Conservation (phyloP, 2,797 vertebrate species). For the Allobates femoralis region DNA sequence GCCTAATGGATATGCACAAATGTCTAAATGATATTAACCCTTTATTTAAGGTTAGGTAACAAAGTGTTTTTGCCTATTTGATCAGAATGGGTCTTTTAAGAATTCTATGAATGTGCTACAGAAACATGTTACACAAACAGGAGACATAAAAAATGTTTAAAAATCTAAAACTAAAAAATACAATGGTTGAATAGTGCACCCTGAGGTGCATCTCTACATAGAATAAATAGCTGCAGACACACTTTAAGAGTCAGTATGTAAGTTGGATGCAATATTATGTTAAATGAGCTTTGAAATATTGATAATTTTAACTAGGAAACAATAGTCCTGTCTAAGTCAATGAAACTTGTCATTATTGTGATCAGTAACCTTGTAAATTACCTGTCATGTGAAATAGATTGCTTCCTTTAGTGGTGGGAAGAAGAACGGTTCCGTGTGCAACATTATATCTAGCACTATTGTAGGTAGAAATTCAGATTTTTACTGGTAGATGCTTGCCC, state of each 20-base stretch:
- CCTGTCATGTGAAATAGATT: slow-evolving; percentile 28
- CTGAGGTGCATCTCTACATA: background rate
- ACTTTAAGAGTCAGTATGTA: slow-evolving; percentile 24
- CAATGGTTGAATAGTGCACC: background rate
- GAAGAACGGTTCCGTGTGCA: background rate
- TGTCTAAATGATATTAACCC: too few relatives aligned
- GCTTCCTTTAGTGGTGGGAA: background rate
- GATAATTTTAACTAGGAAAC: slow-evolving; percentile 36
- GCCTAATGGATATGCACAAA: too few relatives aligned
- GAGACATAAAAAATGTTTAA: background rate
- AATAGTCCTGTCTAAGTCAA: slow-evolving; percentile 35
- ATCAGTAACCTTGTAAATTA: background rate
- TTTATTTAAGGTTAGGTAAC: too few relatives aligned
- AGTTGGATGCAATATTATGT: background rate
- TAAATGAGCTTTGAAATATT: slow-evolving; percentile 48
- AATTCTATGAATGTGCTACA: too few relatives aligned
- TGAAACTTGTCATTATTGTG: slow-evolving; percentile 15
- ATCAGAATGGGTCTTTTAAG: too few relatives aligned
- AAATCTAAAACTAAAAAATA: background rate
- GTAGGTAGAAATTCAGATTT: background rate
- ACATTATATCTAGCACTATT: background rate
- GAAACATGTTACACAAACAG: too few relatives aligned
- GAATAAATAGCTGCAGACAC: background rate
- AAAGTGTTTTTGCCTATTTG: too few relatives aligned
- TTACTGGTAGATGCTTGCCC: too few relatives aligned